These are phyloP conservation scores for Pharmacophagus antenor DNA, from an alignment of 2,888 invertebrate species.

Conservation along the genomic window DNA sequence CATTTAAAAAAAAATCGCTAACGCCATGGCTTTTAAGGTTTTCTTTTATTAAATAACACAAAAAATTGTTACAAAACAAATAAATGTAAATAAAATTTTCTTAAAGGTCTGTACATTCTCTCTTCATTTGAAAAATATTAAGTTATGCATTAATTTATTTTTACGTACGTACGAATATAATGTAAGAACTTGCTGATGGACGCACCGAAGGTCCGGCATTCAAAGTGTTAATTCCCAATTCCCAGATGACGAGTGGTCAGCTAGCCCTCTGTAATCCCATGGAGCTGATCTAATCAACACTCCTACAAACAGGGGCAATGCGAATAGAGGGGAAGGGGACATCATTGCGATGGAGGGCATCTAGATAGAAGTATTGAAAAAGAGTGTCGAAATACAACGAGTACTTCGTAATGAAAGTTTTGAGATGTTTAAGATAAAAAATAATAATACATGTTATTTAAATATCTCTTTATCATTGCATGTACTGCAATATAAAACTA, in stretches of 20 bases:
- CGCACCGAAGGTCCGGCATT: conserved; percentile 6
- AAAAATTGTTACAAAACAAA: no score
- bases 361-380: conserved; percentile 12
- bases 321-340: conserved; percentile 44
- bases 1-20: no score
- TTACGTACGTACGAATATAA: neutral
- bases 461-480: no score
- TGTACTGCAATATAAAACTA: no score
- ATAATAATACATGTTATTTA: no score
- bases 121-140: neutral
- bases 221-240: conserved; percentile 64
- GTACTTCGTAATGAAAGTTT: neutral
- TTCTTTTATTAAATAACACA: no score
- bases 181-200: neutral
- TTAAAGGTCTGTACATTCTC: no score
- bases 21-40: no score
- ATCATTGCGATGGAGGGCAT: conserved; percentile 37
- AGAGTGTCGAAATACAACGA: conserved; percentile 9
- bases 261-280: conserved; percentile 67
- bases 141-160: neutral
- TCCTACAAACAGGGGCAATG: conserved; percentile 49
- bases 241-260: conserved; percentile 68
- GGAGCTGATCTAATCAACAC: conserved; percentile 75
- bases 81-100: no score
- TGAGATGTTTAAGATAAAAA: neutral